Conservation (phyloP, 2,797 vertebrate species). For the Sandelia bainsii region DNA sequence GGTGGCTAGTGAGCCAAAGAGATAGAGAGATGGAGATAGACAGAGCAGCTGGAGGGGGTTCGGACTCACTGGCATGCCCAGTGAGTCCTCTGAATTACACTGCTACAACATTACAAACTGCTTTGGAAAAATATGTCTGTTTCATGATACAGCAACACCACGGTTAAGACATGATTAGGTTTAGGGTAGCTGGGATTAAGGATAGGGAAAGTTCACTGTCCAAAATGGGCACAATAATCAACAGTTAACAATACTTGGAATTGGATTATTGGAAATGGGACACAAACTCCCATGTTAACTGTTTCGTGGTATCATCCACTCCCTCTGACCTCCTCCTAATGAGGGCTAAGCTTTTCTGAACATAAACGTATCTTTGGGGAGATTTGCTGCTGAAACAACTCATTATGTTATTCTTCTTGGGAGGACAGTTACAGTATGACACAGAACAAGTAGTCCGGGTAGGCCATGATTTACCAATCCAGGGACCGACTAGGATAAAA, state of each 20-base stretch:
- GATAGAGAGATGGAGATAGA: conserved; percentile 50
- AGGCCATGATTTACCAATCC: not conserved
- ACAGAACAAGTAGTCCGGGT: too few relatives aligned
- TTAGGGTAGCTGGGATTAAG: not conserved
- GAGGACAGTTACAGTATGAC: too few relatives aligned
- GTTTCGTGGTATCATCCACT: not conserved
- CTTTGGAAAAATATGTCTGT: not conserved
- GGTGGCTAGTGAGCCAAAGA: conserved; percentile 61
- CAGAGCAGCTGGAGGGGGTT: conserved; percentile 48
- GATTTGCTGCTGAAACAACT: too few relatives aligned
- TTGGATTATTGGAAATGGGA: too few relatives aligned
- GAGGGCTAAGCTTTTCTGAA: too few relatives aligned
- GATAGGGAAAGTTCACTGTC: too few relatives aligned
- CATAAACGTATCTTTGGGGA: too few relatives aligned
- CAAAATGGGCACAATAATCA: too few relatives aligned
- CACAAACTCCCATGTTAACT: not conserved
- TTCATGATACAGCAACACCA: not conserved
- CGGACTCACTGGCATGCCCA: not conserved
- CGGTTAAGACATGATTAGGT: not conserved
- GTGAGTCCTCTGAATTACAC: not conserved
- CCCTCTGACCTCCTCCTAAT: too few relatives aligned
- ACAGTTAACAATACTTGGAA: too few relatives aligned
- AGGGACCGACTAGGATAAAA: not conserved
- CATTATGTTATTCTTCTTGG: too few relatives aligned
- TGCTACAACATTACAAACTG: not conserved